Base-by-base conservation (phyloP, 2,113 vertebrate genomes). In the Scortum barcoo region DNA sequence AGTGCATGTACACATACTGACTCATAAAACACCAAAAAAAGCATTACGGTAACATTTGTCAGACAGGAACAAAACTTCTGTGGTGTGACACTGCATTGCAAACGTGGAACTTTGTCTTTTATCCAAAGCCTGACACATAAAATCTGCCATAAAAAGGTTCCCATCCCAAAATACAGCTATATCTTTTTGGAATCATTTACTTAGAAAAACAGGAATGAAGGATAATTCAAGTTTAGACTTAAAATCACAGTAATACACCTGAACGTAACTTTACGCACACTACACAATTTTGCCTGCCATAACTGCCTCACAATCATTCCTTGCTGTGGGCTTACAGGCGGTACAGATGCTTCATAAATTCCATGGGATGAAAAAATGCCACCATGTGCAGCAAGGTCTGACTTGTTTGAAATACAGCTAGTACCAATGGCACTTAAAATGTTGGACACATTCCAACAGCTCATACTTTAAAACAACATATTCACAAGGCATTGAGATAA, bases 401-500 rank as follows among this genome's bases (percentile, higher is more conserved):
- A 70, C 67, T 71, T 74, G 40, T 69, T 54, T 72, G 36, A 76
- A 54, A 53, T 76, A 40, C 48, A 65, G 26, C 40, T 36, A 38
- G 51, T 69, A 26, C 5, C 26, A 36, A 51, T 16, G 13, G 11
- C 9, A 6, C 30, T 65, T 24, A 36, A 73, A 77, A 24, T 20
- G 28, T 38, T 54, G 28, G 62, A 63, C 69, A 76, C 76, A 68
- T 83, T 83, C 71, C 73, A 78, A 60, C 42, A 20, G 54, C n/a
- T 86, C 44, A 33, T 44, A 14, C 57, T 78, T 61, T 46, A 38
- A 76, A 80, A 77, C 57, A 58, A 44, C 72, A 24, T 0, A 83
- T 81, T 73, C 36, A 58, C 48, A 51, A 26, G 63, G 51, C 46
- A 76, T 24, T 46, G 13, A n/a, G 20, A 50, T 61, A 53, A 65